Evolutionary conservation across 2,113 vertebrate species (phyloP).

Genomic region (Synodontis membranacea): DNA sequence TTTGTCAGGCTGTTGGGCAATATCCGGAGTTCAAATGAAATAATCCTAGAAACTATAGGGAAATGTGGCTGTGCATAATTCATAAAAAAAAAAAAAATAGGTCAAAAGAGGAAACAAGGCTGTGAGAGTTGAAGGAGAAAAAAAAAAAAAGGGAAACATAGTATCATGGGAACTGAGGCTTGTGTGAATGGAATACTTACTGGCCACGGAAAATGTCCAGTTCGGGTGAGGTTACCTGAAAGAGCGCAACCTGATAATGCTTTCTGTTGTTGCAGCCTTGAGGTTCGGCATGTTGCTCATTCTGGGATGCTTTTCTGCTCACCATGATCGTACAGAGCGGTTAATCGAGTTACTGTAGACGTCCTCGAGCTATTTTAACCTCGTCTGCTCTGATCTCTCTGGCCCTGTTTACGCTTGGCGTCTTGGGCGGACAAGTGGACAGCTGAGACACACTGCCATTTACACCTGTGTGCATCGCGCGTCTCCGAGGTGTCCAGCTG

Average conservation of each 20-base stretch:
- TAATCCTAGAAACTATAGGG: not conserved
- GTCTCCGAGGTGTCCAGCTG: too few species aligned
- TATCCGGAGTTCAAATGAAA: conserved; percentile 2
- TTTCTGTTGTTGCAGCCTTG: too few species aligned
- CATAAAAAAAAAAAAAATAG: not conserved
- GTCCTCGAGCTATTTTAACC: not conserved
- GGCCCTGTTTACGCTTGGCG: too few species aligned
- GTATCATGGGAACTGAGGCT: not conserved
- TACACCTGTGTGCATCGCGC: too few species aligned
- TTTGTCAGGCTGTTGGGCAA: not conserved
- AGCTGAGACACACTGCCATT: too few species aligned
- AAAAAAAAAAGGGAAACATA: not conserved
- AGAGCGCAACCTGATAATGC: not conserved
- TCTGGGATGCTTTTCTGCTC: not conserved
- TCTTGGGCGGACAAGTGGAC: too few species aligned
- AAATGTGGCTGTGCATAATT: not conserved
- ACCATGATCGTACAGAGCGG: not conserved
- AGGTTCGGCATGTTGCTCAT: not conserved
- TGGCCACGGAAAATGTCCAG: not conserved
- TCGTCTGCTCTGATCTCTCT: not conserved
- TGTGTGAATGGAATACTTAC: not conserved
- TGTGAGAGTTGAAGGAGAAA: not conserved
- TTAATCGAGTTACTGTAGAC: not conserved
- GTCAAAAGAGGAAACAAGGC: not conserved
- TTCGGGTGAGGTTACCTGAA: not conserved